Percentiles rank a stretch among this genome's conserved stretches.
Evolutionary conservation across 53 echinoderm and acorn worm species (phyloP).

Genomic region (Henricia sp.): DNA sequence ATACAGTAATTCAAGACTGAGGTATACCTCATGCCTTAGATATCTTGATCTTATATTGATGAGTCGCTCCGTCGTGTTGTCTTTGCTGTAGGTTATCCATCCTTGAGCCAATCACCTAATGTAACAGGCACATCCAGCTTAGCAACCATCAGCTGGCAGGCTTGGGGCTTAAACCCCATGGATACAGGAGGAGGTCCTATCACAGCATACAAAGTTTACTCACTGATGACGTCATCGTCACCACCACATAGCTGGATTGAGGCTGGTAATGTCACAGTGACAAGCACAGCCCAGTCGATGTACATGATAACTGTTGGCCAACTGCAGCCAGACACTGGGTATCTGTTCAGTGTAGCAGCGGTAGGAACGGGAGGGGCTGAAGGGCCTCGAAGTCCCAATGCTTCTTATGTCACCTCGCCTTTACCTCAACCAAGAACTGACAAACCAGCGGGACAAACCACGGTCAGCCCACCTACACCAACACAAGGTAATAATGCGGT

Average conservation of each 20-base stretch:
- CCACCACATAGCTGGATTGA: not conserved
- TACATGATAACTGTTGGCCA: not conserved
- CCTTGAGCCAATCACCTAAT: slow-evolving; percentile 12
- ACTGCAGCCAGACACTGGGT: slow-evolving; percentile 58
- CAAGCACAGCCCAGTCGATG: not conserved
- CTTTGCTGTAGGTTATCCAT: not conserved
- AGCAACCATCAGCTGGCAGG: slow-evolving; percentile 14
- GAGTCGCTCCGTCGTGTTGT: no score
- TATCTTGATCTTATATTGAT: no score
- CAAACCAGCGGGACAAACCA: no score
- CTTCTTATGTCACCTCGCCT: not conserved
- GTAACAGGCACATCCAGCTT: not conserved
- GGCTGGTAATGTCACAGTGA: slow-evolving; percentile 8
- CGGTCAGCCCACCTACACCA: no score
- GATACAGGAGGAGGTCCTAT: slow-evolving; percentile 66
- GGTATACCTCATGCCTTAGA: no score
- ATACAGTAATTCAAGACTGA: no score
- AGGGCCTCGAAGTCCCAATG: slow-evolving; percentile 49
- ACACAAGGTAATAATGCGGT: no score
- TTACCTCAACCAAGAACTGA: no score
- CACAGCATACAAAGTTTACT: slow-evolving; percentile 51
- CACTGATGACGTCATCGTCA: not conserved
- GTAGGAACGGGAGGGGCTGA: slow-evolving; percentile 70
- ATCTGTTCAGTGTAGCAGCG: slow-evolving; percentile 64
- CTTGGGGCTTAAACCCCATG: slow-evolving; percentile 32